Percentiles rank a stretch among this genome's conserved stretches.
Evolutionary conservation across 2,797 vertebrate genomes (phyloP).

Genomic region (Hemitrygon akajei): DNA sequence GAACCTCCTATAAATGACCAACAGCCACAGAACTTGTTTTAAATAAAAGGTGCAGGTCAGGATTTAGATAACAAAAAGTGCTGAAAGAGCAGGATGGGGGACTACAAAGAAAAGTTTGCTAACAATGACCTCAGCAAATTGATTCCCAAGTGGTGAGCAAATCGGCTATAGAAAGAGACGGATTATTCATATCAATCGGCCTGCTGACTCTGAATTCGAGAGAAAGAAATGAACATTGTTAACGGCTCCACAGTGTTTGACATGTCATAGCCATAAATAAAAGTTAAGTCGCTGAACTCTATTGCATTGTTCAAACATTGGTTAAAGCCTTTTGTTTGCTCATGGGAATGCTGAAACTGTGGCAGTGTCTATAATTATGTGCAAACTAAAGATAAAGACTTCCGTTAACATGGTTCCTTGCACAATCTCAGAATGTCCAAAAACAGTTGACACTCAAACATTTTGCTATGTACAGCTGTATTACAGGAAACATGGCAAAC

Average conservation of each 20-base stretch:
- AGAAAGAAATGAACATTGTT: slow-evolving; percentile 7
- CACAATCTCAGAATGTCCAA: background rate
- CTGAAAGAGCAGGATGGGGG: slow-evolving; percentile 42
- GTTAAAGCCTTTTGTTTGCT: slow-evolving; percentile 20
- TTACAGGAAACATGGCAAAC: background rate
- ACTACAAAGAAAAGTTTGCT: slow-evolving; percentile 50
- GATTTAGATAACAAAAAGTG: slow-evolving; percentile 43
- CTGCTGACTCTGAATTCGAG: slow-evolving; percentile 10
- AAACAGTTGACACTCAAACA: background rate
- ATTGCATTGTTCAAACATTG: background rate
- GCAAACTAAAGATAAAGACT: slow-evolving; percentile 3
- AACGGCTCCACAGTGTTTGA: background rate
- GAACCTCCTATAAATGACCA: background rate
- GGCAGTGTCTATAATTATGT: background rate
- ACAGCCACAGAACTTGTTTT: slow-evolving; percentile 42
- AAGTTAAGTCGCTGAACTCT: slow-evolving; percentile 11
- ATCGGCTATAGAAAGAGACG: slow-evolving; percentile 40
- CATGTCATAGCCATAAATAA: background rate
- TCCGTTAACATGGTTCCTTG: background rate
- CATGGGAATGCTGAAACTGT: slow-evolving; percentile 13
- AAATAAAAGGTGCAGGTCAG: background rate
- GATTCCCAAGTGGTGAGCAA: slow-evolving; percentile 50
- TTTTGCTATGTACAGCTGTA: background rate
- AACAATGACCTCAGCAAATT: slow-evolving; percentile 52
- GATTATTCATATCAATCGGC: slow-evolving; percentile 32